Conservation (phyloP, 1,140 invertebrate genomes). For the Grapholita molesta region DNA sequence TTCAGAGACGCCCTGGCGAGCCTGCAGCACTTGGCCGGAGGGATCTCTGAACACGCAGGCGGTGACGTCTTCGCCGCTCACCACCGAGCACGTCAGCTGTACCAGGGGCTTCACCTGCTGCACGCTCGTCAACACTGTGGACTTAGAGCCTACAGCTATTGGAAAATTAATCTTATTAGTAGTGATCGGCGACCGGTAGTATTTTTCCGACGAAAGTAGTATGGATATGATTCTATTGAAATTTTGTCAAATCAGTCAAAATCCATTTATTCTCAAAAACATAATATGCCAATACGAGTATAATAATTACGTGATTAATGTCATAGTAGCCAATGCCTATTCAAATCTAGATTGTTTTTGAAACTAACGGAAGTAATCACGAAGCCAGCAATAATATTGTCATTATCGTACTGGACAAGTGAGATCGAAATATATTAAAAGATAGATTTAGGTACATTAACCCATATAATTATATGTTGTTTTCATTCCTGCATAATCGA, state of each 20-base stretch:
- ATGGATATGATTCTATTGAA: no score
- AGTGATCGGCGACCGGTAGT: no score
- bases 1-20: conserved; percentile 1
- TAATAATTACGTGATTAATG: no score
- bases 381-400: neutral
- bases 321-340: no score
- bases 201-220: no score
- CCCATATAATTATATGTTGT: no score
- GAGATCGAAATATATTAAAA: no score
- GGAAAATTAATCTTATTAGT: neutral
- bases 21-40: neutral
- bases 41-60: conserved; percentile 13
- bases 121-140: neutral
- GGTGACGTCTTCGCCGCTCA: neutral
- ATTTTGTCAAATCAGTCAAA: no score
- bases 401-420: neutral
- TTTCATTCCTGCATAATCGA: no score
- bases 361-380: neutral
- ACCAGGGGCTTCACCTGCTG: neutral
- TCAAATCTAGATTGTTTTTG: neutral
- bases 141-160: neutral
- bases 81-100: neutral
- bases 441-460: no score
- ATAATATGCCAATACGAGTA: no score
- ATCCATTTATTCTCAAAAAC: no score